Conservation (phyloP, 2,113 vertebrate species). For the Oncorhynchus kisutch region DNA sequence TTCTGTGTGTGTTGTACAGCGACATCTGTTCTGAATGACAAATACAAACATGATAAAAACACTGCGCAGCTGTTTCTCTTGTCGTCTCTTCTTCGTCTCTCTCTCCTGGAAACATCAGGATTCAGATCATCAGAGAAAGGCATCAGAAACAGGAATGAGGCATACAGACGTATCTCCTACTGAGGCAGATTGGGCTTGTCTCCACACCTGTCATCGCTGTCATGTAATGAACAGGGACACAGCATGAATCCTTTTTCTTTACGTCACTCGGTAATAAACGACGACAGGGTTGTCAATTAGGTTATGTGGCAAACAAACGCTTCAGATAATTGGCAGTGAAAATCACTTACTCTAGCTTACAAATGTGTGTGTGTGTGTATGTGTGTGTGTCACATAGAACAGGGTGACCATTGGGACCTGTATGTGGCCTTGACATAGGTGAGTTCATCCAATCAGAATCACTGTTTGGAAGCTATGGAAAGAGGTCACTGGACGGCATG, state of each 20-base stretch:
- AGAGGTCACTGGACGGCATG: background rate
- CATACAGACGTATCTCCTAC: background rate
- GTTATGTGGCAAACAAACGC: background rate
- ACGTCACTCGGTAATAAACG: background rate
- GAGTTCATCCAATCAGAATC: background rate
- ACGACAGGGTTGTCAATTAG: background rate
- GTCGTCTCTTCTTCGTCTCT: no score
- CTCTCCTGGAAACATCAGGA: no score
- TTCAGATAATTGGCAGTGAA: background rate
- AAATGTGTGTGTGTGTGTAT: background rate
- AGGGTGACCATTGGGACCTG: no score
- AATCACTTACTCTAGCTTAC: background rate
- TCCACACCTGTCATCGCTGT: background rate
- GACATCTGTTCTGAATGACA: no score
- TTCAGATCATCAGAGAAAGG: no score
- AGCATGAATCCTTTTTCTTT: background rate
- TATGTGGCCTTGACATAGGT: background rate
- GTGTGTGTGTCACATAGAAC: background rate
- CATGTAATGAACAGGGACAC: background rate
- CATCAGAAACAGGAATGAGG: no score
- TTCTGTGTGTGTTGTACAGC: no score
- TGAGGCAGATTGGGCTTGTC: background rate
- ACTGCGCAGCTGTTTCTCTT: no score
- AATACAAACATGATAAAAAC: no score
- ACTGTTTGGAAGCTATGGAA: background rate